Base-by-base conservation (phyloP, 2,888 invertebrate genomes). In the Sinhomidia bicolor region DNA sequence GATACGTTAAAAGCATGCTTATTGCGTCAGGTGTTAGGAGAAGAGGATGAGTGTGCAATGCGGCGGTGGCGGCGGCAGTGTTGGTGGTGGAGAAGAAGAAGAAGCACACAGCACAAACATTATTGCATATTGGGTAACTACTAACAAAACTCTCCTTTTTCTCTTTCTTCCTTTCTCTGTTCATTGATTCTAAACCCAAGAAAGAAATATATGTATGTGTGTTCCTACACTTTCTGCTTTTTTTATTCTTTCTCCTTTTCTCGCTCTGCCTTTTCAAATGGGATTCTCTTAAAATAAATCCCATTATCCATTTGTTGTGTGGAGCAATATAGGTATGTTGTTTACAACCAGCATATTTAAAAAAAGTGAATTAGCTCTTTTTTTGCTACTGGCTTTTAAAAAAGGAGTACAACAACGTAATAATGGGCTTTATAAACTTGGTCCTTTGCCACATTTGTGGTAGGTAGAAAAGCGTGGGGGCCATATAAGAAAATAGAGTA, bases 21-120 rank as follows among this genome's bases (percentile, higher is more conserved):
- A 74, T 81, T 86, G 71, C 74, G 86, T 29, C 86, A 86, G 86
- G 86, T 86, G 86, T 86, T 80, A 47, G 74, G 17, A 51, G 44
- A 20, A 36, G 5, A 36, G 85, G 44, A 81, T 57, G 71, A 74
- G 74, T 60, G 29, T 54, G 85, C 85, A 79, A 41, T 85, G 85
- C 85, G 68, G 85, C 85, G 68, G 68, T 41, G 62, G n/a, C n/a
- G n/a, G n/a, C n/a, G n/a, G n/a, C n/a, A n/a, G 29, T 78, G 54
- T 17, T 83, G 54, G 51, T 36, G 57, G 14, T 54, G 32, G 54
- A 47, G 23, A 23, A 68, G n/a, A 41, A 68, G 74, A 51, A 65
- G 23, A n/a, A 65, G 47, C 51, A 83, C 44, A 85, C 44, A 78
- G 41, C 51, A 36, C 85, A n/a, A n/a, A 65, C 36, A 32, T 60